Base-by-base conservation (phyloP, 1,140 invertebrate genomes). In the Procambarus clarkii region DNA sequence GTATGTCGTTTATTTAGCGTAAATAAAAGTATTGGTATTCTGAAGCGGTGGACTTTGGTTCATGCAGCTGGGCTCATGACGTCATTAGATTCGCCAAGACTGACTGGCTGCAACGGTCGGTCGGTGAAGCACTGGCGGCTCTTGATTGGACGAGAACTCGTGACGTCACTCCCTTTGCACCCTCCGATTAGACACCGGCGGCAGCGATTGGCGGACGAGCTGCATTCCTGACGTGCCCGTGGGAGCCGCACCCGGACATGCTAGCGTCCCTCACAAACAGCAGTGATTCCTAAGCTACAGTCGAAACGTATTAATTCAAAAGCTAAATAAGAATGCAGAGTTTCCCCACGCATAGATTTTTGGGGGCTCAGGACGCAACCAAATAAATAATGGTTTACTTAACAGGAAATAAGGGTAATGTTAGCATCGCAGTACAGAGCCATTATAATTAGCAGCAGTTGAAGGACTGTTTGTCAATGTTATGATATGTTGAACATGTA, bases 211-310 rank as follows among this genome's bases (percentile, higher is more conserved):
- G 86, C 64, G 18, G 58, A 88, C 58, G 45, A n/a, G 58, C 78
- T 58, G 71, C 86, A 88, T 88, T 88, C 86, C 86, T 80, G 86
- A 50, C 86, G 78, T 78, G 77, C 77, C 78, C 58, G 74, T 88
- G 76, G 64, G 86, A 88, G 60, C 78, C 54, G 34, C 76, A 80
- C 86, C 86, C 86, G 78, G 86, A 88, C 86, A 80, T 60, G 44
- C 74, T 60, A 48, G 74, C 24, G 54, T 21, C 60, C 11, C 60
- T 64, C 60, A 4, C 60, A 21, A 64, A 64, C 60, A 11, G 21
- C 60, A 64, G 60, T 64, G 60, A 64, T 64, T 64, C 60, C 60
- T 13, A 64, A 64, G 60, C 60, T 18, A 64, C 60, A 21, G 60
- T 64, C 60, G 60, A 11, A 4, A 64, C 60, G 18, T 11, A 4